Base-by-base conservation (phyloP, 2,797 vertebrate species). In the Acestrorhynchus altus region DNA sequence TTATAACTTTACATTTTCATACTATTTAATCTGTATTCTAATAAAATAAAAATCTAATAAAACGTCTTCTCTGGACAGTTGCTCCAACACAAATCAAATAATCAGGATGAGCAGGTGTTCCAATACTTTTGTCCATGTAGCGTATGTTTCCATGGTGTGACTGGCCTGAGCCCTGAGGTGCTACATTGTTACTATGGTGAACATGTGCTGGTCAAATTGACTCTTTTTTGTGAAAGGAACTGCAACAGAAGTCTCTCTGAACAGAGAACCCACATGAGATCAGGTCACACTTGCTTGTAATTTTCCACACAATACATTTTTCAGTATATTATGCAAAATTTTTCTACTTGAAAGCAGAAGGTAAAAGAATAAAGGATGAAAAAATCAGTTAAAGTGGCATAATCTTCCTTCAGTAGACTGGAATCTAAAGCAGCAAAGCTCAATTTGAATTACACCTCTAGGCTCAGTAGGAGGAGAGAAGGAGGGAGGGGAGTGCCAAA, bases 391-490 rank as follows among this genome's bases (percentile, higher is more conserved):
- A 35, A 31, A 31, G 13, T 15, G 28, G 28, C 18, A 69, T 28
- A 68, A 68, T 46, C 47, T 51, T 52, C 28, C 39, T 22, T 20
- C 66, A 35, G 66, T 12, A 52, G 28, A 31, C 26, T 52, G 26
- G 31, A 20, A 35, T 68, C 26, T 35, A 69, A 77, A 64, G 75
- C 57, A 74, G 75, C 65, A 77, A 52, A 60, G 77, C 72, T 76
- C 60, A 76, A 72, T 79, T 74, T 81, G 57, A 79, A 73, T 79
- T 61, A 65, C 63, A 60, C 49, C 67, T 61, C 71, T 56, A 59
- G 66, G 26, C 64, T 77, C 73, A 69, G 46, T 54, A 77, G 76
- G 76, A 76, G 61, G 57, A 11, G 44, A 47, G 63, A 57, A 31
- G 49, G 39, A 49, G 26, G 72, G 74, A 54, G 47, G 31, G 57